Base-by-base conservation (phyloP, 1,140 invertebrate genomes). In the Gryon sp. region DNA sequence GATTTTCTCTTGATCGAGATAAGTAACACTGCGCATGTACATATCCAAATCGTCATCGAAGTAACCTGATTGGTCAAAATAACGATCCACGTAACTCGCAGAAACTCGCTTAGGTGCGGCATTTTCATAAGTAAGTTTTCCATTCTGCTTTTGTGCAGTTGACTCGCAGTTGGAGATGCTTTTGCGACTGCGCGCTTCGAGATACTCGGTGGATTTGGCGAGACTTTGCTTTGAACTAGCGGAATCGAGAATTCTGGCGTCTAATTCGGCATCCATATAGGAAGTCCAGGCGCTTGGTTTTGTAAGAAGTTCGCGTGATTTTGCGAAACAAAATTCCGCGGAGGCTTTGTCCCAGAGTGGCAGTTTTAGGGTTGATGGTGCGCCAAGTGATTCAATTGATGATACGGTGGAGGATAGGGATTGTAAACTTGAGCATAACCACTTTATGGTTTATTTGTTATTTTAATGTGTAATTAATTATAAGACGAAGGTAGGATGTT, bases 311-410 rank as follows among this genome's bases (percentile, higher is more conserved):
- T 93, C 93, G 1, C 92, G 89, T 0, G 93, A 93, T 73, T 93
- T 93, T 2, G 93, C 92, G 66, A 94, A 93, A 79, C 92, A 93
- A 76, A 93, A 93, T 82, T 94, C 93, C 0, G 93, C 92, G 4
- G 92, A 93, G 4, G 93, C 92, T 83, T 92, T 92, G 81, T 93
- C 93, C 91, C 93, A 94, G 1, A 93, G 82, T 2, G 93, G 92
- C 16, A 93, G 84, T 60, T 92, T 90, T 26, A 92, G 81, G 0
- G 90, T 90, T 5, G 88, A 89, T 2, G 88, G 87, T 1, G 88
- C 88, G 11, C 88, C 88, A 5, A 89, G 80, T 1, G 89, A 90
- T 46, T 90, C 90, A 57, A 90, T 87, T 24, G 89, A 90, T 16
- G 88, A 88, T 7, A 88, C 88, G 0, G 87, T 88, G 2, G 89